These are phyloP conservation scores for Lasioglossum baleicum DNA, from an alignment of 1,140 invertebrate species.

Conservation along the genomic window DNA sequence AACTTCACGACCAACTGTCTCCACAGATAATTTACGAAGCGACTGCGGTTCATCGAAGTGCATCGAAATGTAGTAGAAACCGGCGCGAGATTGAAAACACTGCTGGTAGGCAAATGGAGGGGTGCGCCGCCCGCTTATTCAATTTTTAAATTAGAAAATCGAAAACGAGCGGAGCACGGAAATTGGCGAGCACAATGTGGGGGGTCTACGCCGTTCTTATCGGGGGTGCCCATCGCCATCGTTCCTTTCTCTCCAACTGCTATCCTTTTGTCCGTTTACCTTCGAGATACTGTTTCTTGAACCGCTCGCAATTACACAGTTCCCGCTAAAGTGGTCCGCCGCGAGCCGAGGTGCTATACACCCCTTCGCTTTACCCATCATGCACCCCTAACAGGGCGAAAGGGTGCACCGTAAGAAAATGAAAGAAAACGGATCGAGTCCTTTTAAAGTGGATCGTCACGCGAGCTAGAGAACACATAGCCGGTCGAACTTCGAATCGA, in stretches of 20 bases:
- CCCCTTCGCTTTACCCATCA: too few species aligned
- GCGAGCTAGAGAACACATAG: neutral
- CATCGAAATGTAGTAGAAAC: neutral
- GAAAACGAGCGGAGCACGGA: slow-evolving; percentile 6
- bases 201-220: slow-evolving; percentile 18
- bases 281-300: slow-evolving; percentile 38
- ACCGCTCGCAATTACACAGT: slow-evolving; percentile 35
- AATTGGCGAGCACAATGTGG: slow-evolving; percentile 21
- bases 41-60: neutral
- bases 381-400: neutral
- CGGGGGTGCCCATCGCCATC: neutral
- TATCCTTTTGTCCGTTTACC: slow-evolving; percentile 16
- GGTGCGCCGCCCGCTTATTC: neutral
- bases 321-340: slow-evolving; percentile 19
- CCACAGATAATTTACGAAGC: neutral
- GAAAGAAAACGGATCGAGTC: slow-evolving; percentile 25
- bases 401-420: neutral
- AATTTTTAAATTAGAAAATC: slow-evolving; percentile 18
- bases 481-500: neutral
- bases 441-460: slow-evolving; percentile 4
- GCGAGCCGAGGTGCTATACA: neutral
- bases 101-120: too few species aligned
- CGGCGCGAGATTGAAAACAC: slow-evolving; percentile 4
- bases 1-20: neutral
- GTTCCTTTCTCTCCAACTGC: slow-evolving; percentile 22